Conservation (phyloP, 2,113 vertebrate species). For the Dinomys branickii region DNA sequence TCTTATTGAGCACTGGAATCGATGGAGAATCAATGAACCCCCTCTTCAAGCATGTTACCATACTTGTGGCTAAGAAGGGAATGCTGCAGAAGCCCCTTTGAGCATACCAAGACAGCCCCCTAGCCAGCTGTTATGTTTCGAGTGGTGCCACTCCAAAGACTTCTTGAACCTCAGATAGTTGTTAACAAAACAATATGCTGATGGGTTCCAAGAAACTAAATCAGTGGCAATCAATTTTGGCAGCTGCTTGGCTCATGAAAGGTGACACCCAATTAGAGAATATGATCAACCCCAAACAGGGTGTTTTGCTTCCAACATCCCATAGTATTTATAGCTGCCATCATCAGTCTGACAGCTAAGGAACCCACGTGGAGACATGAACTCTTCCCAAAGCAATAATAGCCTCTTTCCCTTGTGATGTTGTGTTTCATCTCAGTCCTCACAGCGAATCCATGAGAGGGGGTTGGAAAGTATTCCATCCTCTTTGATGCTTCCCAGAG, state of each 20-base stretch:
- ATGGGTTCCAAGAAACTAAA: conserved; percentile 76
- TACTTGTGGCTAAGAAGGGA: conserved; percentile 24
- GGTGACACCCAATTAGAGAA: conserved; percentile 73
- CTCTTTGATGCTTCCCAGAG: not conserved
- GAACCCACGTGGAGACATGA: conserved; percentile 7
- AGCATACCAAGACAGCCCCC: conserved; percentile 26
- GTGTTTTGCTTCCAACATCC: conserved; percentile 30
- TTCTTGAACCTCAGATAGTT: conserved; percentile 66
- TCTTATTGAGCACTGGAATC: not conserved
- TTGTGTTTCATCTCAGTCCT: conserved; percentile 1
- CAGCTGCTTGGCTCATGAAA: conserved; percentile 73
- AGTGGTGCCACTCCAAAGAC: conserved; percentile 60
- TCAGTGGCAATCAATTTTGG: conserved; percentile 70
- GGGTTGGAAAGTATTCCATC: not conserved
- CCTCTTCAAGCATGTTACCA: conserved; percentile 37
- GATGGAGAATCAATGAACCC: not conserved
- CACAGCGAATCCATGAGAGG: not conserved
- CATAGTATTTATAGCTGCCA: conserved; percentile 49
- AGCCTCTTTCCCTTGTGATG: not conserved
- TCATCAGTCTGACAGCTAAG: conserved; percentile 44
- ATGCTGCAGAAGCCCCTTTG: not conserved
- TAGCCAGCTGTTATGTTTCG: conserved; percentile 52
- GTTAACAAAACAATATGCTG: conserved; percentile 74
- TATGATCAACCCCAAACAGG: conserved; percentile 63
- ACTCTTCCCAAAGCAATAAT: conserved; percentile 46